Evolutionary conservation across 2,888 invertebrate genomes (phyloP).

Genomic region (Eledone cirrhosa): DNA sequence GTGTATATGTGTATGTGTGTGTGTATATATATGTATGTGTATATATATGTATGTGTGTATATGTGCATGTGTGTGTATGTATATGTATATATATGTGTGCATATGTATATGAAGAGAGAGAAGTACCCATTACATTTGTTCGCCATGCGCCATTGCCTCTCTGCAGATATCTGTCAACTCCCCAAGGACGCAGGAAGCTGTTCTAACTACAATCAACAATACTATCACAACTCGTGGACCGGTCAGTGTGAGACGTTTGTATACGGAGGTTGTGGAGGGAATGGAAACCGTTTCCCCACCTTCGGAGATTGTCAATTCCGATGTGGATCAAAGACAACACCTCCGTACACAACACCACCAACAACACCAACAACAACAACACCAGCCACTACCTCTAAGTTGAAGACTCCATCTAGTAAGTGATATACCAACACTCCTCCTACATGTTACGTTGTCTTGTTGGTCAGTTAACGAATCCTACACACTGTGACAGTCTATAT

Average conservation of each 20-base stretch:
- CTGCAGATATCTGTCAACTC: conserved; percentile 42
- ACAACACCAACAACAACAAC: neutral
- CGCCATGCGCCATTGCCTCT: neutral
- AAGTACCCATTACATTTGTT: too few species aligned
- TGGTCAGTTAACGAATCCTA: too few species aligned
- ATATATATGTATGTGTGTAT: too few species aligned
- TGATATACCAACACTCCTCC: too few species aligned
- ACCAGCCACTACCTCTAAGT: neutral
- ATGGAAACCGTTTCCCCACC: conserved; percentile 70
- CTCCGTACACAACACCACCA: too few species aligned
- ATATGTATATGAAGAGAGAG: too few species aligned
- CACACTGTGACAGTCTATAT: neutral
- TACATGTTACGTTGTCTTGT: too few species aligned
- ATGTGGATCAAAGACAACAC: neutral
- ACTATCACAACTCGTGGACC: conserved; percentile 74
- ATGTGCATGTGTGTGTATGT: too few species aligned
- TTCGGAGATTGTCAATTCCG: neutral
- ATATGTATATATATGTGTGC: too few species aligned
- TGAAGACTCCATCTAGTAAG: neutral
- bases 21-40: too few species aligned
- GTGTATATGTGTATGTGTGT: too few species aligned
- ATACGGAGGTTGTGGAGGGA: conserved; percentile 88
- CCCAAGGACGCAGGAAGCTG: conserved; percentile 53
- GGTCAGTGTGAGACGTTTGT: conserved; percentile 80
- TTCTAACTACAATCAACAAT: conserved; percentile 43